phyloP scores from a whole-genome alignment of 2,113 vertebrate species.

The Boleophthalmus pectinirostris region DNA sequence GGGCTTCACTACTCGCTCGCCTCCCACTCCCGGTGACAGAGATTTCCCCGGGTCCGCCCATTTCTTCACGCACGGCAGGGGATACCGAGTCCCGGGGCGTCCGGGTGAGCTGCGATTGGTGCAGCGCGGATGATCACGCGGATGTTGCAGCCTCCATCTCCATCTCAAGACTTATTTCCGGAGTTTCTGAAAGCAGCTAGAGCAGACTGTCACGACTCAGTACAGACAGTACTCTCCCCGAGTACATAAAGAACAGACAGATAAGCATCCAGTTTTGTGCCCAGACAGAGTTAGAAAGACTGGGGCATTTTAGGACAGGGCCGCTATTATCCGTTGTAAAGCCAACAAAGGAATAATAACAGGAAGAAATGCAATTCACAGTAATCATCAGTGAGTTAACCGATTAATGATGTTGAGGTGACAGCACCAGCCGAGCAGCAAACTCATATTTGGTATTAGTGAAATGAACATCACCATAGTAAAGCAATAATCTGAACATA shows the following conservation, averaged over 20 bases:
- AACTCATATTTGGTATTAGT: not conserved
- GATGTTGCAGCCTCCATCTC: conserved; percentile 71
- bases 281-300: conserved; percentile 36
- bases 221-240: conserved; percentile 6
- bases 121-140: conserved; percentile 54
- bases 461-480: not conserved
- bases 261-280: conserved; percentile 5
- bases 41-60: conserved; percentile 73
- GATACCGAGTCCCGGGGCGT: conserved; percentile 65
- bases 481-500: not conserved
- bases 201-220: conserved; percentile 65
- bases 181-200: conserved; percentile 66
- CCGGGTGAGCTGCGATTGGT: conserved; percentile 55
- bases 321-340: not conserved
- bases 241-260: conserved; percentile 29
- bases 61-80: conserved; percentile 62
- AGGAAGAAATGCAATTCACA: not conserved
- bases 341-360: not conserved
- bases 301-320: not conserved
- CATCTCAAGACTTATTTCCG: conserved; percentile 76
- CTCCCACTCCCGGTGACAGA: conserved; percentile 74
- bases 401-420: not conserved
- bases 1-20: conserved; percentile 47
- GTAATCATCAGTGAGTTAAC: not conserved
- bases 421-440: not conserved